Conservation (phyloP, 2,797 vertebrate species). For the Malacoraja senta region DNA sequence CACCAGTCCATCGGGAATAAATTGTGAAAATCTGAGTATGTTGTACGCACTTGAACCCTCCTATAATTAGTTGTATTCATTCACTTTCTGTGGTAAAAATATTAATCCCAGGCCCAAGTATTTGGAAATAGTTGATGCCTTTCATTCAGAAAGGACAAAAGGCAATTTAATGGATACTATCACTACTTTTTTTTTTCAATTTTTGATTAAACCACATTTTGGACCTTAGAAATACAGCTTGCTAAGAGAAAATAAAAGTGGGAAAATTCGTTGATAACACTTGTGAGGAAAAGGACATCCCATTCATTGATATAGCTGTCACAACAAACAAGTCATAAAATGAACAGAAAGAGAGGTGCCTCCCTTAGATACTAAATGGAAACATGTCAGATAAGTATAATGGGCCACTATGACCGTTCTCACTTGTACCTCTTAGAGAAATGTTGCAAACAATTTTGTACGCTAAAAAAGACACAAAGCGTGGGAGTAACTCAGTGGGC, state of each 20-base stretch:
- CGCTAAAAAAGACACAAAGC: too few species aligned
- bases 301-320: neutral
- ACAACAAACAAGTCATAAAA: neutral
- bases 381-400: neutral
- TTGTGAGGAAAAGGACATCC: neutral
- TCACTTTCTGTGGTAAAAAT: neutral
- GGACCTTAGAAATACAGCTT: neutral
- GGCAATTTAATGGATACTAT: neutral
- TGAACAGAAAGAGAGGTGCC: neutral
- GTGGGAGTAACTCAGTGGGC: too few species aligned
- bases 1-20: neutral
- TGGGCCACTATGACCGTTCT: neutral
- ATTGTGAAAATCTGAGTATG: neutral
- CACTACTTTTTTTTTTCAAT: neutral
- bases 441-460: neutral
- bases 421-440: neutral
- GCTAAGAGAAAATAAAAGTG: neutral
- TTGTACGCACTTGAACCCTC: neutral
- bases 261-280: neutral
- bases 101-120: neutral
- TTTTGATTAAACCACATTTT: neutral
- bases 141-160: neutral
- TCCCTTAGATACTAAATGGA: neutral
- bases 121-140: too few species aligned
- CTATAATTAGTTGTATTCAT: neutral